Conservation (phyloP, 2,797 vertebrate genomes). For the Staurois parvus region DNA sequence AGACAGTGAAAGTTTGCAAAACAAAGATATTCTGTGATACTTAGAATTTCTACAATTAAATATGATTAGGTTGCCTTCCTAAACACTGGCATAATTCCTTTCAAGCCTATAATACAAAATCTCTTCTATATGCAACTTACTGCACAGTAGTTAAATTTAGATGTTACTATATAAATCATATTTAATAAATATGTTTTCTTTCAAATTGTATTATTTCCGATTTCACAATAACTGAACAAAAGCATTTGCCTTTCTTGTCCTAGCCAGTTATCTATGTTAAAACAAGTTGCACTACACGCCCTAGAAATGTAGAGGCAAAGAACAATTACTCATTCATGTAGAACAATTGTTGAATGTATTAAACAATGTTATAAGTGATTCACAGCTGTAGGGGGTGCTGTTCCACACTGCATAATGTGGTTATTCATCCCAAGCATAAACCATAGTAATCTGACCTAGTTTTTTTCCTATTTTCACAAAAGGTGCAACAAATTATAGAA, state of each 20-base stretch:
- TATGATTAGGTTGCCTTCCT: too few relatives aligned
- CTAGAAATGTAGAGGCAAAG: constrained; percentile 23
- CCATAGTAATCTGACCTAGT: neutral
- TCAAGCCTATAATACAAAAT: too few relatives aligned
- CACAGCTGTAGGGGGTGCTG: constrained; percentile 6
- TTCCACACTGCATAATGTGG: neutral
- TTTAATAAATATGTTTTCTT: neutral
- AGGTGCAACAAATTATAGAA: too few relatives aligned
- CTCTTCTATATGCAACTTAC: too few relatives aligned
- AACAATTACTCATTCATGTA: constrained; percentile 14
- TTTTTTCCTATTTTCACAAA: neutral
- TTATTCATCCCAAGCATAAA: neutral
- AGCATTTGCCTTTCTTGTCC: neutral
- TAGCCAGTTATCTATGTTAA: constrained; percentile 15
- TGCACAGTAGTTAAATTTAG: neutral
- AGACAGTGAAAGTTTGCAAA: neutral
- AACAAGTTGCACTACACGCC: constrained; percentile 26
- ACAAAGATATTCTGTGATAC: too few relatives aligned
- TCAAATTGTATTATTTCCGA: neutral
- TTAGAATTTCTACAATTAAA: too few relatives aligned
- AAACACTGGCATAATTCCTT: too few relatives aligned
- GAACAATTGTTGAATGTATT: constrained; percentile 10
- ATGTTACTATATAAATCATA: neutral
- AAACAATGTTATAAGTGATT: neutral
- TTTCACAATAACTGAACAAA: neutral